Conservation (phyloP, 2,888 invertebrate species). For the Salticus scenicus region DNA sequence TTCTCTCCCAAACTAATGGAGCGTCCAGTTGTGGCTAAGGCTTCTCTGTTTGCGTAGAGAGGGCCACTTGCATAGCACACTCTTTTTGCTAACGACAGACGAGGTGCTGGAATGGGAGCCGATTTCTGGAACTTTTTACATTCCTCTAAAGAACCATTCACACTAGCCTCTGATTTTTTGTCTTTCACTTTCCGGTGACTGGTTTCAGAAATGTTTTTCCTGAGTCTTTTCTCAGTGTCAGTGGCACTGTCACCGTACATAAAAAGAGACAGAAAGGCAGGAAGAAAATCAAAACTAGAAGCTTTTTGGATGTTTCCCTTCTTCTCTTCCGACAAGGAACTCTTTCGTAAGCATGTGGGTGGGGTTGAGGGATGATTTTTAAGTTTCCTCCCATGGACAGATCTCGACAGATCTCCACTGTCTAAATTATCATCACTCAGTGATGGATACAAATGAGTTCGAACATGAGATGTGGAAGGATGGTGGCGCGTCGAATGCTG, state of each 20-base stretch:
- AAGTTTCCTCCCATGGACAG: slow-evolving; percentile 34
- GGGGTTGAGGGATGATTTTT: slow-evolving; percentile 59
- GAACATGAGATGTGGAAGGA: slow-evolving; percentile 52
- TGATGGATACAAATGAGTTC: slow-evolving; percentile 39
- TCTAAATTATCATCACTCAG: slow-evolving; percentile 66
- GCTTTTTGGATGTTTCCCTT: slow-evolving; percentile 65
- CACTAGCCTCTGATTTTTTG: slow-evolving; percentile 18
- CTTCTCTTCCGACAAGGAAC: slow-evolving; percentile 46
- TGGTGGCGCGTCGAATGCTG: slow-evolving; percentile 44
- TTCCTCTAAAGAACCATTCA: slow-evolving; percentile 48
- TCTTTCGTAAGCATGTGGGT: slow-evolving; percentile 45
- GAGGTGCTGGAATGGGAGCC: slow-evolving; percentile 68
- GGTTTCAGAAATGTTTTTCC: slow-evolving; percentile 28
- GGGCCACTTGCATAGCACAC: slow-evolving; percentile 48
- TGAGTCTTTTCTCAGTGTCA: slow-evolving; percentile 30
- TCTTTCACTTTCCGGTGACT: slow-evolving; percentile 31
- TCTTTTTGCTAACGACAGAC: slow-evolving; percentile 62
- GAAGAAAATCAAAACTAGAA: slow-evolving; percentile 68
- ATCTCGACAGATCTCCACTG: slow-evolving; percentile 31
- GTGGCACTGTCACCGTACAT: slow-evolving; percentile 47
- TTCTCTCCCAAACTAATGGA: slow-evolving; percentile 68
- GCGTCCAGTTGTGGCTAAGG: slow-evolving; percentile 56
- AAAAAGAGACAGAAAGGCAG: slow-evolving; percentile 66
- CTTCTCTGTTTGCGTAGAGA: slow-evolving; percentile 70
- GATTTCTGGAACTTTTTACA: slow-evolving; percentile 38